Percentiles rank a stretch among this genome's conserved stretches.
Evolutionary conservation across 2,888 invertebrate species (phyloP).

Genomic region (Metallyticus violacea): DNA sequence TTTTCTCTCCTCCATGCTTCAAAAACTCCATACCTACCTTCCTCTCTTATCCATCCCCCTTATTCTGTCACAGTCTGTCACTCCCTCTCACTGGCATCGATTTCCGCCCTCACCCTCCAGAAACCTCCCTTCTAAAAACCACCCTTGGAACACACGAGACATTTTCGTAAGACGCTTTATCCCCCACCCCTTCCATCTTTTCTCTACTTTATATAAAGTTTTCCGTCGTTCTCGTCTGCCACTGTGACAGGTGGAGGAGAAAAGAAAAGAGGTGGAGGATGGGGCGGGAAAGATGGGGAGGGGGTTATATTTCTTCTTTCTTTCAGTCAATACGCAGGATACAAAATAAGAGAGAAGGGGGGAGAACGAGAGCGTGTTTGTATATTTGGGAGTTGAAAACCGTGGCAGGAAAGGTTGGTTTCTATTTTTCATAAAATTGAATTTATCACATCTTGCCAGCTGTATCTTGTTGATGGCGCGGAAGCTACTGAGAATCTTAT

Average conservation of each 20-base stretch:
- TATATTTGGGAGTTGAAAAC: slow-evolving; percentile 19
- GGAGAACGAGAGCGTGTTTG: slow-evolving; percentile 27
- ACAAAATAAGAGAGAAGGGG: slow-evolving; percentile 23
- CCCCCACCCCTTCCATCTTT: slow-evolving; percentile 19
- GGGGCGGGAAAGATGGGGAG: neutral
- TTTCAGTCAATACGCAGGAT: slow-evolving; percentile 28
- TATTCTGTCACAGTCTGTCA: slow-evolving; percentile 49
- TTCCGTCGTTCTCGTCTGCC: slow-evolving; percentile 25
- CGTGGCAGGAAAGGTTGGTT: slow-evolving; percentile 16
- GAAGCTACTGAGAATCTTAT: neutral
- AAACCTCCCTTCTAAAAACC: slow-evolving; percentile 8
- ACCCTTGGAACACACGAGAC: slow-evolving; percentile 23
- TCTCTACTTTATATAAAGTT: slow-evolving; percentile 30
- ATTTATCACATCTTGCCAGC: slow-evolving; percentile 28
- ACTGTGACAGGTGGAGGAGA: slow-evolving; percentile 29
- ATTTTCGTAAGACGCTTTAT: slow-evolving; percentile 18
- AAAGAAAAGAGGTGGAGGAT: neutral
- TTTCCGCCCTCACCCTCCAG: slow-evolving; percentile 6
- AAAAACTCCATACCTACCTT: neutral
- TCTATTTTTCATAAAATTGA: slow-evolving; percentile 28
- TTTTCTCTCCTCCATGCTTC: neutral
- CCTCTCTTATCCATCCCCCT: slow-evolving; percentile 13
- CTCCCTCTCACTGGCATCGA: slow-evolving; percentile 29
- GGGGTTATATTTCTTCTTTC: slow-evolving; percentile 24
- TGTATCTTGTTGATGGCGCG: neutral